Conservation (phyloP, 2,797 vertebrate genomes). For the Darevskia nairensis region DNA sequence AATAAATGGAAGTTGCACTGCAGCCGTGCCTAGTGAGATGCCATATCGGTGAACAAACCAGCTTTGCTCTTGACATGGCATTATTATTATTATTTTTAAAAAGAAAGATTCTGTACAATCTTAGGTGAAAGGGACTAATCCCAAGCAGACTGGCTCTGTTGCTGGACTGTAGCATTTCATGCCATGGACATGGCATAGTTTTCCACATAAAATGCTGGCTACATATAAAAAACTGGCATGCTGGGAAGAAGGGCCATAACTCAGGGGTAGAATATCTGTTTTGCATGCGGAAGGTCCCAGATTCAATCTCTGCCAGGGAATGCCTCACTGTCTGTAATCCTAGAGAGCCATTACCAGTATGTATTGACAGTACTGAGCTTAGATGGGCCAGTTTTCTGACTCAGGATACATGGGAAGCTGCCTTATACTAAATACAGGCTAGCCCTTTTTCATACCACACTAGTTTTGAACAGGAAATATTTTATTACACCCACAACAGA, state of each 20-base stretch:
- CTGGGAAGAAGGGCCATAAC: neutral
- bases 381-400: too few relatives aligned
- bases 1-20: neutral
- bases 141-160: neutral
- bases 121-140: neutral
- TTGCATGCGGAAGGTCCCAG: too few relatives aligned
- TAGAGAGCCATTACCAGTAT: too few relatives aligned
- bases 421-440: neutral
- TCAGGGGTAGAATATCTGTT: too few relatives aligned
- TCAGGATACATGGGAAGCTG: too few relatives aligned
- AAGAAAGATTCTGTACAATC: neutral
- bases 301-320: too few relatives aligned
- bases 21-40: neutral
- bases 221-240: neutral
- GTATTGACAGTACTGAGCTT: too few relatives aligned
- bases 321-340: too few relatives aligned
- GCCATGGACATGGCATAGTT: neutral
- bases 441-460: neutral
- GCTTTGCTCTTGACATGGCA: neutral
- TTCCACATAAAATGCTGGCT: neutral
- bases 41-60: neutral
- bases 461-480: neutral
- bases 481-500: neutral
- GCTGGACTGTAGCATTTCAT: neutral
- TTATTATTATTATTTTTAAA: too few relatives aligned